Conservation (phyloP, 2,797 vertebrate genomes). For the Clarias pachynema region DNA sequence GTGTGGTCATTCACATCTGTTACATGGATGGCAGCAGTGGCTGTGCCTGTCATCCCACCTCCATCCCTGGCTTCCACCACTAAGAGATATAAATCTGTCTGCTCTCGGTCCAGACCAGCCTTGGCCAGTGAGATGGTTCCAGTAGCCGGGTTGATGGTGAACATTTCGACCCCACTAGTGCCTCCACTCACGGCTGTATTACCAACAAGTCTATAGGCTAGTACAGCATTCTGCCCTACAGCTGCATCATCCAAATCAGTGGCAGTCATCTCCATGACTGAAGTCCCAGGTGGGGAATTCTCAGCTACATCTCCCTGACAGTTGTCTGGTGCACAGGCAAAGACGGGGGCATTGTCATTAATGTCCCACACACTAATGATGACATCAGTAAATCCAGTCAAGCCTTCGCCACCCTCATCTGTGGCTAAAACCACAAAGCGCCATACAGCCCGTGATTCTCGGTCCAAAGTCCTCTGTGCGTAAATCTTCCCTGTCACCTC, state of each 20-base stretch:
- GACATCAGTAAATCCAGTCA: conserved; percentile 90
- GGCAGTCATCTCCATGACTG: conserved; percentile 88
- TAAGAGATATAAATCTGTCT: conserved; percentile 78
- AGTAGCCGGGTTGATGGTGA: conserved; percentile 78
- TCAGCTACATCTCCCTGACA: conserved; percentile 84
- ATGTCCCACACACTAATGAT: conserved; percentile 91
- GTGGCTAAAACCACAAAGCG: conserved; percentile 89
- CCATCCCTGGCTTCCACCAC: conserved; percentile 87
- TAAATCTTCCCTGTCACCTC: conserved; percentile 88
- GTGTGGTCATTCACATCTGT: conserved; percentile 84
- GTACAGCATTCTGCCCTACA: conserved; percentile 83
- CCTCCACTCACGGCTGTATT: conserved; percentile 68
- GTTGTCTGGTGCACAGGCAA: conserved; percentile 78
- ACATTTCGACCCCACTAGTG: conserved; percentile 70
- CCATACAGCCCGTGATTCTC: conserved; percentile 86
- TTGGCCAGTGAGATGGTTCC: conserved; percentile 80
- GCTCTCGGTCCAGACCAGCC: conserved; percentile 81
- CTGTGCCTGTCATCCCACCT: conserved; percentile 84
- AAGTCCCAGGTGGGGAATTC: conserved; percentile 78
- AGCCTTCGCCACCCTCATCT: conserved; percentile 87
- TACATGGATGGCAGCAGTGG: conserved; percentile 82
- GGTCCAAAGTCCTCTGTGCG: conserved; percentile 81
- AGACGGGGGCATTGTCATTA: conserved; percentile 86
- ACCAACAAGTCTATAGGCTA: conserved; percentile 82
- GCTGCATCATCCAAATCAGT: conserved; percentile 84